Conservation (phyloP, 2,113 vertebrate species). For the Beaufortia kweichowensis region DNA sequence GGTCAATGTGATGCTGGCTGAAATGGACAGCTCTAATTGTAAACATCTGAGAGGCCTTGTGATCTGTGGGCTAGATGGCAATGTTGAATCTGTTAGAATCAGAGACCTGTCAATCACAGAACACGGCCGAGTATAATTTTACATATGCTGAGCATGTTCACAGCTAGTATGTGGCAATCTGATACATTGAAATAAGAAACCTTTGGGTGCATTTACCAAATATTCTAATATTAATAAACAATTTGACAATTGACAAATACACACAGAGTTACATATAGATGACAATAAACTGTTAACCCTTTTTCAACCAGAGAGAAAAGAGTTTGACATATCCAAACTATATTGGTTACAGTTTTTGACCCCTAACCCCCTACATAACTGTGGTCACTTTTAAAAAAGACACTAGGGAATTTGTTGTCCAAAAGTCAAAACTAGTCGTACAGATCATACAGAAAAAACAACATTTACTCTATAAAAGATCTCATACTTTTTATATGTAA, state of each 20-base stretch:
- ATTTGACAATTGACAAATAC: too few relatives aligned
- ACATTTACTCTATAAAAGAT: too few relatives aligned
- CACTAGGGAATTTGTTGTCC: background rate
- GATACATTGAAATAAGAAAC: too few relatives aligned
- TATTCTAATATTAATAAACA: too few relatives aligned
- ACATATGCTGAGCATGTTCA: slow-evolving; percentile 24
- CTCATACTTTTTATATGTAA: too few relatives aligned
- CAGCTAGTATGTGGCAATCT: background rate
- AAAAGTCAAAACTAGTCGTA: background rate
- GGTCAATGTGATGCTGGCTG: slow-evolving; percentile 63
- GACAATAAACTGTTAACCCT: background rate
- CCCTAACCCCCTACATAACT: background rate
- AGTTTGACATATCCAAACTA: background rate
- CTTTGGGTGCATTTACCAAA: too few relatives aligned
- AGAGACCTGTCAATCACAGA: slow-evolving; percentile 59
- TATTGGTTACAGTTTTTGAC: background rate
- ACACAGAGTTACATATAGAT: background rate
- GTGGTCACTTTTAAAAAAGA: background rate
- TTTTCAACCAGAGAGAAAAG: background rate
- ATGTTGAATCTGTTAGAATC: slow-evolving; percentile 68
- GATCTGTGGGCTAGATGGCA: slow-evolving; percentile 52
- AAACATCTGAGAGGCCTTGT: slow-evolving; percentile 68
- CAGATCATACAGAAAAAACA: too few relatives aligned
- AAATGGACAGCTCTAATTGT: slow-evolving; percentile 72
- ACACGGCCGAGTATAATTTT: slow-evolving; percentile 1